Conservation (phyloP, 1,140 invertebrate genomes). For the Seison nebaliae region DNA sequence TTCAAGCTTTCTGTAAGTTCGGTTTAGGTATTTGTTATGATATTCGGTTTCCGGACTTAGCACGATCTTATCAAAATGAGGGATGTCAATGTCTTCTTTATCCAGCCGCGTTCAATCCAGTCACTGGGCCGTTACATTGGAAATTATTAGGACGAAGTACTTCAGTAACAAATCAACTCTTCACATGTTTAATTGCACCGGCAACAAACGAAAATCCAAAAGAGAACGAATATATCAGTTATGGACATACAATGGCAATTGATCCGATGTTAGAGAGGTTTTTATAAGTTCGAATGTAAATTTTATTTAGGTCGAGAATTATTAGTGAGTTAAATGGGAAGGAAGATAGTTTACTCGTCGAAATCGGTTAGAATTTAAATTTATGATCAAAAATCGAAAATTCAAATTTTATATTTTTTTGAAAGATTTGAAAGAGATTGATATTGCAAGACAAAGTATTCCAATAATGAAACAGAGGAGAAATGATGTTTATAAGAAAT, state of each 20-base stretch:
- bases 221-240: constrained; percentile 50
- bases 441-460: too few species aligned
- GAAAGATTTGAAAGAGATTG: too few species aligned
- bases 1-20: constrained; percentile 40
- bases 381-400: too few species aligned
- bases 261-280: too few species aligned
- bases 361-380: too few species aligned
- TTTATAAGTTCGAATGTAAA: constrained; percentile 14
- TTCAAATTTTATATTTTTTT: too few species aligned
- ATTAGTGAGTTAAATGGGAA: too few species aligned
- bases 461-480: too few species aligned
- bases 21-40: constrained; percentile 82
- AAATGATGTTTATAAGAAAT: too few species aligned
- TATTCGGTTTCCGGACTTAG: constrained; percentile 62
- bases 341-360: too few species aligned
- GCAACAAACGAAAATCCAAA: constrained; percentile 44
- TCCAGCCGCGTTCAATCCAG: constrained; percentile 81
- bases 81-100: constrained; percentile 58
- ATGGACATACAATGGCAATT: constrained; percentile 56
- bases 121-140: constrained; percentile 72
- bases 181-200: constrained; percentile 35
- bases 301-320: not conserved
- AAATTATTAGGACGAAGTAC: constrained; percentile 47
- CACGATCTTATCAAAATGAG: constrained; percentile 40
- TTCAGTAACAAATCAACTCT: constrained; percentile 52